Conservation (phyloP, 2,797 vertebrate species). For the Pteronotus mesoamericanus region DNA sequence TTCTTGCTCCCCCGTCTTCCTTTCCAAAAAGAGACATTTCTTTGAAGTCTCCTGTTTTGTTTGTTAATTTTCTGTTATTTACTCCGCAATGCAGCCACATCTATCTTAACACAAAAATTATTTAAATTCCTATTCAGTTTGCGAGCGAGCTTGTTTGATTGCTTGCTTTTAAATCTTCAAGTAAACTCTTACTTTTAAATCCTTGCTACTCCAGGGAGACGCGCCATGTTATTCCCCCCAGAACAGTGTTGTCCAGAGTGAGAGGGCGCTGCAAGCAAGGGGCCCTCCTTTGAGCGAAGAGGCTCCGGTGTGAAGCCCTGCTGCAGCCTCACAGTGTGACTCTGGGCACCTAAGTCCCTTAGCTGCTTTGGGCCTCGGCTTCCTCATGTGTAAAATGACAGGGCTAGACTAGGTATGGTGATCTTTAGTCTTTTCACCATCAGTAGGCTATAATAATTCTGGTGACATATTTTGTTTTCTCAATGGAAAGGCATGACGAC, state of each 20-base stretch:
- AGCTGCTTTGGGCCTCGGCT: neutral
- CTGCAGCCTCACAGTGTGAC: neutral
- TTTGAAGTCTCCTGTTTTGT: neutral
- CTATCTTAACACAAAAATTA: neutral
- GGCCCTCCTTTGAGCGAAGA: neutral
- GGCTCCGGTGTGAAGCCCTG: too few species aligned
- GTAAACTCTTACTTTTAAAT: slow-evolving; percentile 18
- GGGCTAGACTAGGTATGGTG: neutral
- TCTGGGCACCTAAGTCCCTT: neutral
- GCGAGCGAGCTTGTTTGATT: neutral
- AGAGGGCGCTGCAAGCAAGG: neutral
- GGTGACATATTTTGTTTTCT: neutral
- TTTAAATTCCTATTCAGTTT: slow-evolving; percentile 28
- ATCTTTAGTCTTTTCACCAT: neutral
- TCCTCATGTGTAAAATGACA: neutral
- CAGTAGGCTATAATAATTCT: neutral
- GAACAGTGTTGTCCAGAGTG: neutral
- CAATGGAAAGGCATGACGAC: neutral
- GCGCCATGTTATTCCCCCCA: neutral
- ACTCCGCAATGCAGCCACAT: neutral
- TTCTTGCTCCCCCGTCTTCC: neutral
- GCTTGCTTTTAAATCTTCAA: slow-evolving; percentile 10
- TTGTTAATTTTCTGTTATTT: slow-evolving; percentile 7
- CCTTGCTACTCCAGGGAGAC: neutral
- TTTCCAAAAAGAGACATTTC: neutral